phyloP scores from a whole-genome alignment of 2,113 vertebrate species.

The Hippocampus mohnikei region DNA sequence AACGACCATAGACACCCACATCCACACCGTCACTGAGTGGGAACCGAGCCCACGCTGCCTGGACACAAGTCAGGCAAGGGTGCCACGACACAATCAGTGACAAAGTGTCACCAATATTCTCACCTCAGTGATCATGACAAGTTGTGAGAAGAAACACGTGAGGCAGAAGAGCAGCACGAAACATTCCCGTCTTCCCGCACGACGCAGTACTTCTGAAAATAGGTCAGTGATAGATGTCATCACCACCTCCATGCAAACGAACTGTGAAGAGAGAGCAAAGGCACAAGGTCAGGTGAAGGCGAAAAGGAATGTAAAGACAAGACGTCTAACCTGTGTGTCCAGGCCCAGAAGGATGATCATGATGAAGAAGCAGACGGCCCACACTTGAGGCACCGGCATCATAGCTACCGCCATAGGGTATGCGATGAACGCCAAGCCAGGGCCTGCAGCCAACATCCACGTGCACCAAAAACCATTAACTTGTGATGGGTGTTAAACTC shows the following conservation, averaged over 20 bases:
- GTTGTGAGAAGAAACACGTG: slow-evolving; percentile 62
- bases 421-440: slow-evolving; percentile 72
- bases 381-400: slow-evolving; percentile 75
- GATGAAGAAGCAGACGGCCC: slow-evolving; percentile 72
- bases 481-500: not conserved
- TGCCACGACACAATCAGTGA: not conserved
- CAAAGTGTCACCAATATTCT: not conserved
- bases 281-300: not conserved
- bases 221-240: slow-evolving; percentile 65
- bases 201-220: slow-evolving; percentile 64
- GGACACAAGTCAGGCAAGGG: not conserved
- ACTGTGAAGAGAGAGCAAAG: slow-evolving; percentile 43
- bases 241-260: slow-evolving; percentile 68
- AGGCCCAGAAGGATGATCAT: slow-evolving; percentile 74
- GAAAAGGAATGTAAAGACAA: not conserved
- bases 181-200: slow-evolving; percentile 47
- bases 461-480: not conserved
- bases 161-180: slow-evolving; percentile 68
- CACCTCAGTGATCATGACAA: slow-evolving; percentile 73
- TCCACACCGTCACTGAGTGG: too few relatives aligned
- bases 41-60: not conserved
- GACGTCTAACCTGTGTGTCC: slow-evolving; percentile 66
- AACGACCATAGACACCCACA: too few relatives aligned
- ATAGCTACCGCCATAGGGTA: slow-evolving; percentile 74
- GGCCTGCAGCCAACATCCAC: slow-evolving; percentile 54